Conservation (phyloP, 2,113 vertebrate genomes). For the Morphnarchus princeps region DNA sequence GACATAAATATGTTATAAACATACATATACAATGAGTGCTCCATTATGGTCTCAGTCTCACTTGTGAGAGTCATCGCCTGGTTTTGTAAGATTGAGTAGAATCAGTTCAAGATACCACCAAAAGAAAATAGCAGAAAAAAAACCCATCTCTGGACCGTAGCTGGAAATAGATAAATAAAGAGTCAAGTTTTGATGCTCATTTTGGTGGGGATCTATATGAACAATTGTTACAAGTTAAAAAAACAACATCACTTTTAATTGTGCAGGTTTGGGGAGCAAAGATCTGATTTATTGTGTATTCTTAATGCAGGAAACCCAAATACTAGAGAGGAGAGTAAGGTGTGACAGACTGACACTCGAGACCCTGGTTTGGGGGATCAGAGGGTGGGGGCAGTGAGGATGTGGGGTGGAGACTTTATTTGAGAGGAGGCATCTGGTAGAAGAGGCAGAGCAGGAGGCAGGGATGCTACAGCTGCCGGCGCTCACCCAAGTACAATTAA, state of each 20-base stretch:
- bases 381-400: neutral
- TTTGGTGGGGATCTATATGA: neutral
- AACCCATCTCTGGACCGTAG: neutral
- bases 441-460: neutral
- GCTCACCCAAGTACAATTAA: neutral
- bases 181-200: neutral
- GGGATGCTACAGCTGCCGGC: neutral
- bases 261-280: neutral
- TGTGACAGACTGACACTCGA: rapidly evolving
- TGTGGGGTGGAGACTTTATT: neutral
- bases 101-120: neutral
- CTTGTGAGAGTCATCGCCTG: neutral
- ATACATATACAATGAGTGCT: neutral
- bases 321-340: neutral
- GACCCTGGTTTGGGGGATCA: neutral
- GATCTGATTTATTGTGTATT: neutral
- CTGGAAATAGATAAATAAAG: neutral
- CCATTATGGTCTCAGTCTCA: neutral
- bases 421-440: neutral
- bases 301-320: neutral
- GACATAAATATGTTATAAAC: neutral
- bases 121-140: neutral
- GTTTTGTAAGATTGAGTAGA: neutral
- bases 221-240: neutral
- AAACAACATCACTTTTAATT: neutral